Evolutionary conservation across 2,113 vertebrate species (phyloP).

Genomic region (Thamnophis sirtalis): DNA sequence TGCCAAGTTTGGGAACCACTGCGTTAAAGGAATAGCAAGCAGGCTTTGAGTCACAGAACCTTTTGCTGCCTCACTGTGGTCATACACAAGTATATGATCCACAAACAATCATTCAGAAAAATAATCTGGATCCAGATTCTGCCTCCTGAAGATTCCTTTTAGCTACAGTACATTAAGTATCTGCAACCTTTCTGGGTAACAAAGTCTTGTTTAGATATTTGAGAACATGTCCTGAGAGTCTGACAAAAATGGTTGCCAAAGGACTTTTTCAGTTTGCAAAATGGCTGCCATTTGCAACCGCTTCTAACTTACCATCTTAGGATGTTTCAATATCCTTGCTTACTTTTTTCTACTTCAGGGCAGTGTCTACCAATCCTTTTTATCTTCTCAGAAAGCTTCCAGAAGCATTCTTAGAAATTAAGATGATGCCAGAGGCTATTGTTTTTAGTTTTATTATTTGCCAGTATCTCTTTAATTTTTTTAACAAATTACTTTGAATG

Average conservation of each 20-base stretch:
- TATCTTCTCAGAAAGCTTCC: not conserved
- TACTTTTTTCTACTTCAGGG: not conserved
- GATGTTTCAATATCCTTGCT: not conserved
- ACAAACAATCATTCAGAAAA: not conserved
- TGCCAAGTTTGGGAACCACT: no score
- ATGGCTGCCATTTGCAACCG: not conserved
- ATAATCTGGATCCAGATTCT: not conserved
- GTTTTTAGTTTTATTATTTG: not conserved
- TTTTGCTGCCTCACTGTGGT: rapidly evolving
- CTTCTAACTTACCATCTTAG: not conserved
- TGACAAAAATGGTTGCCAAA: not conserved
- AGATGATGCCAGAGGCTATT: not conserved
- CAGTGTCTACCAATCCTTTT: not conserved
- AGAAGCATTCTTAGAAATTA: not conserved
- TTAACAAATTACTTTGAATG: not conserved
- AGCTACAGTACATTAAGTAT: not conserved
- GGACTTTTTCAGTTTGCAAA: not conserved
- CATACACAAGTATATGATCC: rapidly evolving
- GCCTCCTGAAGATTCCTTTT: not conserved
- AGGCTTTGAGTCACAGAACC: not conserved
- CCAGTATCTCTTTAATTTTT: not conserved
- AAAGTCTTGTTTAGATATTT: not conserved
- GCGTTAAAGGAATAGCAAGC: not conserved
- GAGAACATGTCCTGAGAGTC: not conserved
- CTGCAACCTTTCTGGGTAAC: not conserved